Percentiles rank a stretch among this genome's conserved stretches.
Conservation (phyloP, 2,888 invertebrate species). For the Mythimna pallens region DNA sequence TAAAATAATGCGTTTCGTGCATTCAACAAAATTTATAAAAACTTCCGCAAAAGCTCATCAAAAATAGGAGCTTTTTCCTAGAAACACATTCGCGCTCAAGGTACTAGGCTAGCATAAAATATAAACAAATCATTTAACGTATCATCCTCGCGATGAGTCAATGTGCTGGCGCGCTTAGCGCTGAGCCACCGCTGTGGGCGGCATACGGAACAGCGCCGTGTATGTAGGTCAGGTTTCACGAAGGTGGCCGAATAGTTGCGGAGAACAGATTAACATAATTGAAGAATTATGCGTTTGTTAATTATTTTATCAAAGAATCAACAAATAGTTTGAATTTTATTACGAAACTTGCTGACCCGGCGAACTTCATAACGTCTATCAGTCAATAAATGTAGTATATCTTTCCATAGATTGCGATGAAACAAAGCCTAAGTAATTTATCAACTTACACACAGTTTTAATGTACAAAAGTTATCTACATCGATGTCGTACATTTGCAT, state of each 20-base stretch:
- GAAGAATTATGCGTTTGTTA: slow-evolving; percentile 11
- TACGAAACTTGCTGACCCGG: neutral
- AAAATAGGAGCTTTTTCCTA: slow-evolving; percentile 17
- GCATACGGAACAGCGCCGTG: slow-evolving; percentile 58
- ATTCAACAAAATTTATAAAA: neutral
- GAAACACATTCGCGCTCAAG: slow-evolving; percentile 14
- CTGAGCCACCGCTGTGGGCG: slow-evolving; percentile 62
- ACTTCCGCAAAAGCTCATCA: slow-evolving; percentile 2
- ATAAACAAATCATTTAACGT: slow-evolving; percentile 33
- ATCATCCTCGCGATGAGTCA: slow-evolving; percentile 65
- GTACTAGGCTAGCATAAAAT: slow-evolving; percentile 61
- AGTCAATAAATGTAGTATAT: too few species aligned
- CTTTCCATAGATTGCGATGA: too few species aligned
- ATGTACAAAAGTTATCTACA: too few species aligned
- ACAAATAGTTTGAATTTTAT: neutral
- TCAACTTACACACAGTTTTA: too few species aligned
- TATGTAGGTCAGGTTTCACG: slow-evolving; percentile 66
- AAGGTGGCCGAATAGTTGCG: slow-evolving; percentile 45
- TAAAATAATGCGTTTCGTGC: neutral
- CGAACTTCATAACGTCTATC: too few species aligned
- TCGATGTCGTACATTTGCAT: too few species aligned
- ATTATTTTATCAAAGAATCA: slow-evolving; percentile 27
- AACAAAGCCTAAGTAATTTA: too few species aligned
- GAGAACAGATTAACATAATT: slow-evolving; percentile 33
- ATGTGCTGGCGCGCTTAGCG: slow-evolving; percentile 52